These are phyloP conservation scores for Parasteatoda tepidariorum DNA, from an alignment of 1,140 invertebrate species.

Conservation along the genomic window DNA sequence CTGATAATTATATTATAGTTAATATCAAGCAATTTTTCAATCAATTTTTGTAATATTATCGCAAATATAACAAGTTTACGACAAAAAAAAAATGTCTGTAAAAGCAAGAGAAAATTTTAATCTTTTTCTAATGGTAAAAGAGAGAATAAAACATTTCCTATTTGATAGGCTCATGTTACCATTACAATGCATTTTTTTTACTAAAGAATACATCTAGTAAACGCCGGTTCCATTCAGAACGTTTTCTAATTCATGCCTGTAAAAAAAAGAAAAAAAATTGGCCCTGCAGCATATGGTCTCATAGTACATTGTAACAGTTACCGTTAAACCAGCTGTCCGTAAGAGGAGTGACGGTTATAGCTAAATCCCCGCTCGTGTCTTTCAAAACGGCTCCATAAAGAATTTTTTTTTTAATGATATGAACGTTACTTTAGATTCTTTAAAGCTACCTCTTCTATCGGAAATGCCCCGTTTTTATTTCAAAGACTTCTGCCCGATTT, in stretches of 20 bases:
- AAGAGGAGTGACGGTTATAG: neutral
- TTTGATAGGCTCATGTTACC: no score
- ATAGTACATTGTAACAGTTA: neutral
- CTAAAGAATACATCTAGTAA: no score
- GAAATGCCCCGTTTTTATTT: neutral
- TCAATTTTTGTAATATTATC: no score
- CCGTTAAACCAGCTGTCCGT: neutral
- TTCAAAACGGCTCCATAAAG: neutral
- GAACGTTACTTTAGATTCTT: neutral
- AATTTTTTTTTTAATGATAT: neutral
- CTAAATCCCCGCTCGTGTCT: neutral
- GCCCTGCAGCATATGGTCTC: neutral
- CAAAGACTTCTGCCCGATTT: neutral
- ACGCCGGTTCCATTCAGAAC: no score
- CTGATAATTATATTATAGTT: no score
- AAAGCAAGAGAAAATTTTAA: no score
- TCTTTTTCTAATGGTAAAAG: no score
- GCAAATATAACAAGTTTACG: no score
- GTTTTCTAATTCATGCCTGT: neutral
- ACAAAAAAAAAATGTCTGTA: no score
- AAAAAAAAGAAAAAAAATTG: neutral
- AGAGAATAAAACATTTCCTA: no score
- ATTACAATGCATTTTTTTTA: no score
- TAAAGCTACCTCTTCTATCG: neutral
- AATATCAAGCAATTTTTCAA: no score